A percentile compares a stretch with the other conserved stretches of the same genome.
Conservation (phyloP, 2,113 vertebrate species). For the Pithys albifrons region DNA sequence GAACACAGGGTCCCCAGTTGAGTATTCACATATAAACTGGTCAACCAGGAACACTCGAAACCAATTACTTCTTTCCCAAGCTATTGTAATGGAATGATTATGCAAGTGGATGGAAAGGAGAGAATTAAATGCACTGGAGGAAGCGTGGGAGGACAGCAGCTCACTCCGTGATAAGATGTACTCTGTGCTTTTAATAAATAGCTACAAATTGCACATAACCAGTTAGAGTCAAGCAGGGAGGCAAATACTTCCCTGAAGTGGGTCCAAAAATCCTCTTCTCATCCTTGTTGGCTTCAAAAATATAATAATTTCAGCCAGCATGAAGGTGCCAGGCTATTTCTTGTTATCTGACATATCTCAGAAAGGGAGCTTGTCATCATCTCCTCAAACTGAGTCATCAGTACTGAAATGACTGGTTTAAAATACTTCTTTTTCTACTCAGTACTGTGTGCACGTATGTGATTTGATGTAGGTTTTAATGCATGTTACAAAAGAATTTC, state of each 20-base stretch:
- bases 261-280: slow-evolving; percentile 25
- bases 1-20: not conserved
- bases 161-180: slow-evolving; percentile 41
- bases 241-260: slow-evolving; percentile 20
- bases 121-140: slow-evolving; percentile 26
- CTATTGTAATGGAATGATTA: slow-evolving; percentile 27
- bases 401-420: not conserved
- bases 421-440: not conserved
- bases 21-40: slow-evolving; percentile 11
- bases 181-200: slow-evolving; percentile 59
- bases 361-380: slow-evolving; percentile 31
- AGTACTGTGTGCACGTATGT: not conserved
- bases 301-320: not conserved
- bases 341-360: slow-evolving; percentile 5
- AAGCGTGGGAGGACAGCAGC: slow-evolving; percentile 65
- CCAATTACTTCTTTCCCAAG: slow-evolving; percentile 20
- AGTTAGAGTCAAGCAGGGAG: not conserved
- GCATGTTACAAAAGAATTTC: not conserved
- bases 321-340: slow-evolving; percentile 8
- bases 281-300: not conserved
- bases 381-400: slow-evolving; percentile 43
- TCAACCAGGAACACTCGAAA: slow-evolving; percentile 37
- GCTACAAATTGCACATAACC: slow-evolving; percentile 49
- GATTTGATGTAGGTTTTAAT: not conserved
- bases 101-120: slow-evolving; percentile 16